Percentiles rank a stretch among this genome's conserved stretches.
phyloP scores from a whole-genome alignment of 2,113 vertebrate genomes.

The Gavialis gangeticus region DNA sequence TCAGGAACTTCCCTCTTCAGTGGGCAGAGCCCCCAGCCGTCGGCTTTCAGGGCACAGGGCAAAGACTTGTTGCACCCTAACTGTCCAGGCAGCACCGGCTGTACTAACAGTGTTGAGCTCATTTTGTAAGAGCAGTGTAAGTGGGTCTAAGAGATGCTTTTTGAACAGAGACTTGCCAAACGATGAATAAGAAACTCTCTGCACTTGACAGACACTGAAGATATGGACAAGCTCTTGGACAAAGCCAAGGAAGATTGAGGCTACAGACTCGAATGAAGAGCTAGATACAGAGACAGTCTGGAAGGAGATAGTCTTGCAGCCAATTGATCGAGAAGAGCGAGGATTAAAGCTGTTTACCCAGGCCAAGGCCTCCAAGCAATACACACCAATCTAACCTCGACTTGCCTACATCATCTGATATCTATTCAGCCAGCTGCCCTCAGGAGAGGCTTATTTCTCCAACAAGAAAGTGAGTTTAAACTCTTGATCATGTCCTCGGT shows the following conservation, averaged over 20 bases:
- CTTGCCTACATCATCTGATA: neutral
- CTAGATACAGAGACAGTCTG: neutral
- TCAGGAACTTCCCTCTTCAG: neutral
- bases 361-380: neutral
- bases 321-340: neutral
- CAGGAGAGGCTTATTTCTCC: neutral
- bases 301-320: neutral
- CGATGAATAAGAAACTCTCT: neutral
- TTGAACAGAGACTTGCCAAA: neutral
- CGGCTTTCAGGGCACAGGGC: neutral
- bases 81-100: no score
- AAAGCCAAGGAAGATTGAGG: neutral
- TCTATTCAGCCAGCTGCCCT: neutral
- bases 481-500: neutral
- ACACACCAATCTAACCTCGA: neutral
- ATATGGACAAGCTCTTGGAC: neutral
- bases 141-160: neutral
- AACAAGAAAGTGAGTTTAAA: neutral
- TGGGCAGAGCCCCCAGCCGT: neutral
- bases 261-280: neutral
- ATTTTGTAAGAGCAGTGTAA: neutral
- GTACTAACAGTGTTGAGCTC: neutral
- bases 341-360: neutral
- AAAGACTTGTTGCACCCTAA: neutral
- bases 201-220: neutral